Base-by-base conservation (phyloP, 37 sponge, comb jelly and placozoan genomes). In the Halisarca cf. caerulea region DNA sequence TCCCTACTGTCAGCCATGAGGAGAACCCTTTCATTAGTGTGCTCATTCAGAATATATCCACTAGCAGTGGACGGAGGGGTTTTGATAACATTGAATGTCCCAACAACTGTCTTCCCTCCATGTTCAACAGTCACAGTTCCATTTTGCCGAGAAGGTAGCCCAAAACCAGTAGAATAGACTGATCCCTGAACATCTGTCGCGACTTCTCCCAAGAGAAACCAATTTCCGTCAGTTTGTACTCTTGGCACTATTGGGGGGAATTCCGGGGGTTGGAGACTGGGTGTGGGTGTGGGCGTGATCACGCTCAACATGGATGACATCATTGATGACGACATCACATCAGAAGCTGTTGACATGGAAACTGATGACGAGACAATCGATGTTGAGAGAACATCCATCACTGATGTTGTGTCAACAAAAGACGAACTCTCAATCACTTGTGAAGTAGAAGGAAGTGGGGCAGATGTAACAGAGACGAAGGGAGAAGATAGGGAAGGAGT, bases 1-100 rank as follows among this genome's bases (percentile, higher is more conserved):
- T 80, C 27, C 0, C 86, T 80, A 39, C 17, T 40, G 15, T 84
- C 79, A 64, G 69, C 38, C 3, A 85, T 81, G 71, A 88, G 75
- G 34, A 41, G 35, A 17, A 83, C 14, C 39, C 81, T 74, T 37
- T 33, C 25, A 30, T 80, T 85, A 14, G 81, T 53, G 7, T 80
- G 71, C 5, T 80, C 74, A 41, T 74, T 37, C 36, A 74, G 45
- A 17, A 74, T 36, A 44, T 40, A 24, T 25, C 77, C 77, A 18
- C 42, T 43, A 5, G 37, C 77, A 40, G 77, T 25, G 18, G 44
- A 2, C 2, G 77, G 45, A n/a, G 25, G 42, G 2, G 38, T 74
- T 39, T 15, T 35, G 2, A 9, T 14, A n/a, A 74, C 44, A 41
- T 39, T 74, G 25, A 74, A 74, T 21, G 24, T 74, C 25, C 25